A percentile compares a stretch with the other conserved stretches of the same genome.
Conservation (phyloP, 2,797 vertebrate genomes). For the Pitangus sulphuratus region DNA sequence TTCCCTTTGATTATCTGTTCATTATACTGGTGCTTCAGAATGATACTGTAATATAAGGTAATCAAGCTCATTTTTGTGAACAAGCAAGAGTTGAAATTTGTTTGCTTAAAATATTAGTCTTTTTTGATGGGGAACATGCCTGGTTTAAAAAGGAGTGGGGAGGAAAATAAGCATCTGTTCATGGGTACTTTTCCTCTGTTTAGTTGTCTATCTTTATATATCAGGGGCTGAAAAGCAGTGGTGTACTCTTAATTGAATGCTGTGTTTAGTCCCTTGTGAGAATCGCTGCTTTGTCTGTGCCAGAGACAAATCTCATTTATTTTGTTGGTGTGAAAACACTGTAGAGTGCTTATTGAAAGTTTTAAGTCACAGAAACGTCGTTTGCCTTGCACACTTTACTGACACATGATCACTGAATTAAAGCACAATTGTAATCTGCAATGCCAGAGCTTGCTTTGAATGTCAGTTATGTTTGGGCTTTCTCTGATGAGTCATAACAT, state of each 20-base stretch:
- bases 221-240: background rate
- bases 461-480: background rate
- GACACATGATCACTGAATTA: background rate
- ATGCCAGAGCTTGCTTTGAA: background rate
- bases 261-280: background rate
- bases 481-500: background rate
- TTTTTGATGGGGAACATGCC: slow-evolving; percentile 13
- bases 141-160: background rate
- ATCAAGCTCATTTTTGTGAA: slow-evolving; percentile 32
- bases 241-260: slow-evolving; percentile 10
- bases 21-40: slow-evolving; percentile 8
- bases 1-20: slow-evolving; percentile 30
- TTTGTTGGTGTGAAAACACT: slow-evolving; percentile 8
- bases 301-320: slow-evolving; percentile 29
- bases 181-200: background rate
- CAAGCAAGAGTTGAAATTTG: slow-evolving; percentile 3
- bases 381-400: background rate
- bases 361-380: background rate
- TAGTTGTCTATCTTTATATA: background rate
- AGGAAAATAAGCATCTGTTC: background rate
- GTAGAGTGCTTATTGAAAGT: background rate
- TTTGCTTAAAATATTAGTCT: slow-evolving; percentile 39
- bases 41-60: background rate
- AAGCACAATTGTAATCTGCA: background rate
- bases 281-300: slow-evolving; percentile 2